Evolutionary conservation across 2,797 vertebrate genomes (phyloP), one percentile per base, ranked within the genome.

Genomic region (Psittacula derbiana): DNA sequence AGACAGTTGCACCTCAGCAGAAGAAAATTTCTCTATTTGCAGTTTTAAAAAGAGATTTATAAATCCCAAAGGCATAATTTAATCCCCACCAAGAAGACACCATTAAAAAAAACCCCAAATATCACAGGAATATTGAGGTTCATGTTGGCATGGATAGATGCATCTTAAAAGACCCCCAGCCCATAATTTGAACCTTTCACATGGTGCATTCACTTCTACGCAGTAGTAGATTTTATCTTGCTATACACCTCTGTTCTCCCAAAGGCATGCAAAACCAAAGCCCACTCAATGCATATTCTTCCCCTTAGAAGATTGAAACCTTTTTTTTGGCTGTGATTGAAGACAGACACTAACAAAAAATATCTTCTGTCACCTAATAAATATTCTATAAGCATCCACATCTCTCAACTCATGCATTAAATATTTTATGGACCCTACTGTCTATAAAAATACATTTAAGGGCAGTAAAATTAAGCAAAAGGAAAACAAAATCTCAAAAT

Each of bases 341-440:
- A 92, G 73, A 74, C 38, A 92, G 93, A 70, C n/a, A 36, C 24
- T 69, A n/a, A 88, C 91, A 88, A 95, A 93, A 74, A 94, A 93
- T 94, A 90, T 52, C 61, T 92, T 89, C 74, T 85, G 67, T 40
- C 55, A 67, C 28, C 41, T 91, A 95, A 96, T 97, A 94, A 97
- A 97, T 96, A 97, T 95, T 94, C 93, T 52, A 90, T 84, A 95
- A 97, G 95, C 84, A 96, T 21, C 55, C 70, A 94, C 81, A 95
- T 90, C 55, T 91, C 74, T 81, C 43, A 24, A 28, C 44, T 69
- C 41, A 55, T 69, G 44, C 91, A 90, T 95, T 95, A 94, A 94
- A 94, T 93, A 96, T 96, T 97, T 97, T 86, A 88, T 90, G 91
- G 86, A 52, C 7, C 19, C 82, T 85, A 61, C 83, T 92, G 30